phyloP scores from a whole-genome alignment of 1,140 invertebrate species.

The Pseudoatta argentina region DNA sequence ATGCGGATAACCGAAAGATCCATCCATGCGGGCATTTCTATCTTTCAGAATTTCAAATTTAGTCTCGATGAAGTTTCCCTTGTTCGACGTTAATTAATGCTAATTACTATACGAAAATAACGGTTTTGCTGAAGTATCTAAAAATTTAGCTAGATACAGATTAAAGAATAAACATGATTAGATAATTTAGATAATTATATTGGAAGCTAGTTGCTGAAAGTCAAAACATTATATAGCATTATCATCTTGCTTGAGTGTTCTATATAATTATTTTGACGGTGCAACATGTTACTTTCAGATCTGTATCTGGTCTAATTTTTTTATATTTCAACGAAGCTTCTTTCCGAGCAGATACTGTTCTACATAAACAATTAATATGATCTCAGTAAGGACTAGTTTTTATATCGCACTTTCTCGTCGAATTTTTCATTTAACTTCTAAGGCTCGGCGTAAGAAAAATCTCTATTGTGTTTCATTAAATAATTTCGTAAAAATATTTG shows the following conservation, averaged over 20 bases:
- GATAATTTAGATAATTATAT: neutral
- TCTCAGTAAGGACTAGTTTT: neutral
- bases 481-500: neutral
- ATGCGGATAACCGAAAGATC: neutral
- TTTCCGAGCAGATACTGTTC: conserved; percentile 1
- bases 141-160: neutral
- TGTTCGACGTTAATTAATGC: neutral
- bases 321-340: neutral
- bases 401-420: neutral
- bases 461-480: neutral
- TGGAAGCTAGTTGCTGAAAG: neutral
- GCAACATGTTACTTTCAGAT: neutral
- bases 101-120: neutral
- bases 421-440: conserved; percentile 5
- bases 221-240: neutral
- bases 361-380: neutral
- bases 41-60: neutral
- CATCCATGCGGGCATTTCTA: neutral
- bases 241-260: neutral
- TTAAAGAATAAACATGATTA: neutral
- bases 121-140: neutral
- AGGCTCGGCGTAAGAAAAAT: neutral
- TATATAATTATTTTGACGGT: neutral
- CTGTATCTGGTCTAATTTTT: neutral
- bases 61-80: neutral